These are phyloP conservation scores for Lycopodina hypogea DNA, from an alignment of 37 sponge, comb jelly and placozoan genomes.

Conservation along the genomic window DNA sequence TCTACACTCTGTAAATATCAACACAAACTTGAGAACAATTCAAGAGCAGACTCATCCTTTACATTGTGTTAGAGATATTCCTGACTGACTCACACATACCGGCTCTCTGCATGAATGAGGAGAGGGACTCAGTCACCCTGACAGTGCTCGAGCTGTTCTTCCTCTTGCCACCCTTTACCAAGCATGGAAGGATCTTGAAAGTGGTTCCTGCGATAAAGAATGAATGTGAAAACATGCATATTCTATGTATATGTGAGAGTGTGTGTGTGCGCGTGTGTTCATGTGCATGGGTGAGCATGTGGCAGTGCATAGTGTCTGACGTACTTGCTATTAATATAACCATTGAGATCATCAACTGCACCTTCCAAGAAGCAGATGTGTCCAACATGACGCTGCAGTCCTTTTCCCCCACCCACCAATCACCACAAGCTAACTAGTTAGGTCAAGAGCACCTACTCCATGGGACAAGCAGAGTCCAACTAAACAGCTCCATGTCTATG, in stretches of 20 bases:
- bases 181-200: background rate
- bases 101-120: constrained; percentile 30
- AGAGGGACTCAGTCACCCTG: constrained; percentile 24
- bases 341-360: too few species aligned
- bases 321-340: too few species aligned
- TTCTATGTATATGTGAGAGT: background rate
- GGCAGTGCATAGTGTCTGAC: background rate
- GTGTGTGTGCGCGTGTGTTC: background rate
- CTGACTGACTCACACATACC: constrained; percentile 1
- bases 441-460: too few species aligned
- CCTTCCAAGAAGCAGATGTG: too few species aligned
- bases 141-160: constrained; percentile 6
- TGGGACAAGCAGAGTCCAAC: too few species aligned
- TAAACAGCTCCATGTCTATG: too few species aligned
- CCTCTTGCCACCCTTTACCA: constrained; percentile 10
- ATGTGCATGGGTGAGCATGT: too few species aligned
- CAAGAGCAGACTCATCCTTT: background rate
- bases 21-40: background rate
- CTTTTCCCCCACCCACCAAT: too few species aligned
- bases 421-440: too few species aligned
- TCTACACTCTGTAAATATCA: background rate
- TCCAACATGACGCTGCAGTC: too few species aligned
- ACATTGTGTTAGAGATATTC: background rate
- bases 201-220: constrained; percentile 38
- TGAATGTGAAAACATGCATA: background rate